These are phyloP conservation scores for Pseudobourletiella spinata DNA, from an alignment of 1,140 invertebrate species.

Conservation along the genomic window DNA sequence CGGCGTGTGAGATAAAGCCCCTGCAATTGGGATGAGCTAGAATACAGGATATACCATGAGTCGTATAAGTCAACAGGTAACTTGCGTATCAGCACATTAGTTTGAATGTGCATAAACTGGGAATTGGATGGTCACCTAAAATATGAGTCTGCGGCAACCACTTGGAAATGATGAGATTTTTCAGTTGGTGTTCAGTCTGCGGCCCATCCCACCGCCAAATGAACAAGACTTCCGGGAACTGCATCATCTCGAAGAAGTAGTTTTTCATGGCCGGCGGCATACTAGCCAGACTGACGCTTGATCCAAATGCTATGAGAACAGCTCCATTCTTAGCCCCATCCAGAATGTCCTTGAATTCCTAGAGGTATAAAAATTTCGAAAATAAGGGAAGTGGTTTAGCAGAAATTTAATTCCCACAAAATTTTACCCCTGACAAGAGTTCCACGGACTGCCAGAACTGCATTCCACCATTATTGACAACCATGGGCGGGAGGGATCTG, in stretches of 20 bases:
- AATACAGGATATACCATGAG: slow-evolving; percentile 28
- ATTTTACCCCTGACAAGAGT: not conserved
- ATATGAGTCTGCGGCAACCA: slow-evolving; percentile 78
- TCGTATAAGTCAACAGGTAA: not conserved
- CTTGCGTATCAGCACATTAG: not conserved
- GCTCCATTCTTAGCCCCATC: slow-evolving; percentile 22
- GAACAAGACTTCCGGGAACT: slow-evolving; percentile 14
- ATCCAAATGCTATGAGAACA: slow-evolving; percentile 28
- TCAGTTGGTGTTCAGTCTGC: not conserved
- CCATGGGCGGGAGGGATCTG: slow-evolving; percentile 1
- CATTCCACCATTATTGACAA: slow-evolving; percentile 1
- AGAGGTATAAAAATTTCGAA: not conserved
- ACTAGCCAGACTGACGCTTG: slow-evolving; percentile 1
- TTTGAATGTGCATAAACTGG: no score
- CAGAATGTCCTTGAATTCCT: slow-evolving; percentile 24
- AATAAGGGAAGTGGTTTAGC: not conserved
- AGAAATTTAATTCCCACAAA: not conserved
- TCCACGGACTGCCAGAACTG: not conserved
- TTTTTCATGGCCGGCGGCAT: not conserved
- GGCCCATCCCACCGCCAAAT: slow-evolving; percentile 18
- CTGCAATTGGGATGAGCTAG: slow-evolving; percentile 59
- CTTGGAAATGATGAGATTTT: slow-evolving; percentile 19
- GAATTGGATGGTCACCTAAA: no score
- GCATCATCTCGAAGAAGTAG: slow-evolving; percentile 21
- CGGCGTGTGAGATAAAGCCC: slow-evolving; percentile 72